Percentiles rank a stretch among this genome's conserved stretches.
These are phyloP conservation scores for Telmatherina bonti DNA, from an alignment of 2,797 vertebrate genomes.

Conservation along the genomic window DNA sequence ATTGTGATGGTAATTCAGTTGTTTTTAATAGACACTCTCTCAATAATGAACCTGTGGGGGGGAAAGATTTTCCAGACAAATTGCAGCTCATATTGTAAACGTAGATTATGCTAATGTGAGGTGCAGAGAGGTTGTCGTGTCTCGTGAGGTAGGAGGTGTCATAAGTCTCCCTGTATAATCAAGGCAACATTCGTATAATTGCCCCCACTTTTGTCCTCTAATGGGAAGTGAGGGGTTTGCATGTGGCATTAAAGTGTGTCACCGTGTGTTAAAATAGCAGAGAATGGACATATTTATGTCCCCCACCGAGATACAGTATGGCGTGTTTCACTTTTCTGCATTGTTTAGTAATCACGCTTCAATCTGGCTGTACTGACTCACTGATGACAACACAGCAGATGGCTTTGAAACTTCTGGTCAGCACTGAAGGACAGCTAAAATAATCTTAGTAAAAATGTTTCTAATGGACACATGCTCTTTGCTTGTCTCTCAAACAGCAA, in stretches of 20 bases:
- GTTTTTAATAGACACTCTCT: conserved; percentile 80
- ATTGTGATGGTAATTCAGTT: conserved; percentile 83
- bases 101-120: conserved; percentile 80
- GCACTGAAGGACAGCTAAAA: conserved; percentile 21
- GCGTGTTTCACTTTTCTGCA: conserved; percentile 26
- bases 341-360: conserved; percentile 47
- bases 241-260: conserved; percentile 40
- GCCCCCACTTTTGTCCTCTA: conserved; percentile 61
- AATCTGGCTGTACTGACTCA: conserved; percentile 25
- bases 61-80: conserved; percentile 78
- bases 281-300: conserved; percentile 24
- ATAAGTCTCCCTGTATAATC: conserved; percentile 60
- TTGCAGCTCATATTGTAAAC: conserved; percentile 70
- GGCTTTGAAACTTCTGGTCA: conserved; percentile 29
- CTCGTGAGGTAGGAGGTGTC: conserved; percentile 57
- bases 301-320: conserved; percentile 19
- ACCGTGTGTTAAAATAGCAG: conserved; percentile 45
- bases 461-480: conserved; percentile 40
- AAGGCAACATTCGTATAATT: conserved; percentile 64
- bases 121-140: conserved; percentile 60
- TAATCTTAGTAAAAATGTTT: conserved; percentile 36
- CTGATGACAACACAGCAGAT: conserved; percentile 51
- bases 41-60: conserved; percentile 79
- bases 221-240: conserved; percentile 53
- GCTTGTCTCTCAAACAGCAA: conserved; percentile 48